A percentile compares a stretch with the other conserved stretches of the same genome.
Evolutionary conservation across 37 sponge, comb jelly and placozoan species (phyloP).

Genomic region (Haliclona indistincta): DNA sequence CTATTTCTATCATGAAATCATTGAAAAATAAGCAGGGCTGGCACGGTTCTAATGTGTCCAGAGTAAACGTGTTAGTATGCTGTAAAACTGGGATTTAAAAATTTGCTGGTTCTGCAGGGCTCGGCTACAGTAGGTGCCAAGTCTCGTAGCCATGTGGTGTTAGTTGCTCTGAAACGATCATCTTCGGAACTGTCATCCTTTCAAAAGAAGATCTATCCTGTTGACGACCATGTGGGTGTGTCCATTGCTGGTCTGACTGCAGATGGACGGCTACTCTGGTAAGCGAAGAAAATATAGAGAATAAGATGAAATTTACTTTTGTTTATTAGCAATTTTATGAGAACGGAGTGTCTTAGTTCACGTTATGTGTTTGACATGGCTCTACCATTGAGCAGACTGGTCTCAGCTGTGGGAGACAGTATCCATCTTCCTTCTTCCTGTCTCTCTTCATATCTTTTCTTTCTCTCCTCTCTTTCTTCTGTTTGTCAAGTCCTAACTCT

Average conservation of each 20-base stretch:
- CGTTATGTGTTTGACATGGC: conserved; percentile 65
- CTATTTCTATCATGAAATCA: too few relatives aligned
- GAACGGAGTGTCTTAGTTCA: conserved; percentile 95
- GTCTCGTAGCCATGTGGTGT: conserved; percentile 85
- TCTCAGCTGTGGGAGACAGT: conserved; percentile 91
- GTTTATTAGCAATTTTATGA: conserved; percentile 88
- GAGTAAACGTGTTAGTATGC: neutral
- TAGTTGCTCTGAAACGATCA: conserved; percentile 94
- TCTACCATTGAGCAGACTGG: conserved; percentile 84
- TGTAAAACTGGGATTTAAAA: neutral
- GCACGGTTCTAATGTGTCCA: neutral
- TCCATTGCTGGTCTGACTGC: conserved; percentile 93
- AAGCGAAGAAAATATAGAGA: neutral
- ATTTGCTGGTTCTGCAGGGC: conserved; percentile 48
- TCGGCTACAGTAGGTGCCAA: conserved; percentile 93
- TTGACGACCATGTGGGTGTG: conserved; percentile 93
- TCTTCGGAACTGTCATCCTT: conserved; percentile 89
- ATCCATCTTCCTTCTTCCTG: conserved; percentile 39
- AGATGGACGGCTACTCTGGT: conserved; percentile 87
- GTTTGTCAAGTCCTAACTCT: neutral
- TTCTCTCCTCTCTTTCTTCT: neutral
- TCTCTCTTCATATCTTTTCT: neutral
- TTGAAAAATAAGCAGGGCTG: neutral
- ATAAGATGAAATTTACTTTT: neutral
- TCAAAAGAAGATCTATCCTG: conserved; percentile 94